Percentiles rank a stretch among this genome's conserved stretches.
Evolutionary conservation across 2,113 vertebrate species (phyloP).

Genomic region (Corythoichthys haematopterus): DNA sequence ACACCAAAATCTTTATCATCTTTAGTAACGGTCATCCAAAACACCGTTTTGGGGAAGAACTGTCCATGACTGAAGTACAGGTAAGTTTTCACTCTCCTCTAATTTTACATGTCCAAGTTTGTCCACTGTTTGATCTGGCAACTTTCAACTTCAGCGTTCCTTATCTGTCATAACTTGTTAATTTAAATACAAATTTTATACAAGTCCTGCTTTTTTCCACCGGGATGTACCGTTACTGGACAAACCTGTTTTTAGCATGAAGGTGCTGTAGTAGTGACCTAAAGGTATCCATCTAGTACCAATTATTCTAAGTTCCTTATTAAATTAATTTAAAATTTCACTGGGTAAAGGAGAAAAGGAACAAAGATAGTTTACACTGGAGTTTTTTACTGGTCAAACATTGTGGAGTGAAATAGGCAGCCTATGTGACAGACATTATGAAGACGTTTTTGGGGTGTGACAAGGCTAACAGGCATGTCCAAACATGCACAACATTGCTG

Average conservation of each 20-base stretch:
- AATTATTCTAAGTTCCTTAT: not conserved
- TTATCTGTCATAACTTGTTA: not conserved
- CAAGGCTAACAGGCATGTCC: slow-evolving; percentile 35
- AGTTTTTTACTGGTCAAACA: not conserved
- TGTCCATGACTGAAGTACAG: not conserved
- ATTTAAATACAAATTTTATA: not conserved
- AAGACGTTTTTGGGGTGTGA: slow-evolving; percentile 16
- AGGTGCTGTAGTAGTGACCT: not conserved
- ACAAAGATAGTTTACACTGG: not conserved
- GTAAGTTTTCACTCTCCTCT: not conserved
- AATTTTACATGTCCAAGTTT: not conserved
- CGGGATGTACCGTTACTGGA: slow-evolving; percentile 8
- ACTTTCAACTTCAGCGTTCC: not conserved
- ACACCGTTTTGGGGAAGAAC: slow-evolving; percentile 23
- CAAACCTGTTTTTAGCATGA: slow-evolving; percentile 27
- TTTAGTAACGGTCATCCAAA: slow-evolving; percentile 26
- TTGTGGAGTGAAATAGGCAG: not conserved
- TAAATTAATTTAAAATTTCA: not conserved
- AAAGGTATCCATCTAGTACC: not conserved
- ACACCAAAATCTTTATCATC: slow-evolving; percentile 11
- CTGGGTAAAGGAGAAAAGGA: not conserved
- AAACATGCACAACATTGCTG: slow-evolving; percentile 39
- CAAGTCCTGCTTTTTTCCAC: not conserved
- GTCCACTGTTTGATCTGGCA: not conserved
- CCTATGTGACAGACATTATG: not conserved